Percentiles rank a stretch among this genome's conserved stretches.
These are phyloP conservation scores for Minunthozetes semirufus DNA, from an alignment of 2,888 invertebrate species.

Conservation along the genomic window DNA sequence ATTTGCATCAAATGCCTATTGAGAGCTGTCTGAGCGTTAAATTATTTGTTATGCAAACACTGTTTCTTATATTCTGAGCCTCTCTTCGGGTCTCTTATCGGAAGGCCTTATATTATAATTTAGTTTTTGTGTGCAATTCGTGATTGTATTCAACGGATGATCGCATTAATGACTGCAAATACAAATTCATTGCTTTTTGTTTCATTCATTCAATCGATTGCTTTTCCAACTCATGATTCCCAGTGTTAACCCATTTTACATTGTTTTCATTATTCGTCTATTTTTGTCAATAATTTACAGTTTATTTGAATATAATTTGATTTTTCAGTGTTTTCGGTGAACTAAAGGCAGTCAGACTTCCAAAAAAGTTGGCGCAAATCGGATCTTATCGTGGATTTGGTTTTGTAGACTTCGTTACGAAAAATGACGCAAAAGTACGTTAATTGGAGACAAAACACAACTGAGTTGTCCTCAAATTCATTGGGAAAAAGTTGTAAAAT, in stretches of 20 bases:
- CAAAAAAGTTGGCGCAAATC: conserved; percentile 74
- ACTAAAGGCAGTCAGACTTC: conserved; percentile 77
- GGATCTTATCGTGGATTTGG: conserved; percentile 89
- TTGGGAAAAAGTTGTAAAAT: conserved; percentile 16
- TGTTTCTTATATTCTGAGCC: background rate
- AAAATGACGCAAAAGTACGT: conserved; percentile 80
- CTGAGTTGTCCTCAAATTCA: background rate
- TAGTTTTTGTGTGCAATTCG: conserved; percentile 3
- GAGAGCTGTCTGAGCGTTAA: conserved; percentile 9
- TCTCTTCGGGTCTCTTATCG: too few relatives aligned
- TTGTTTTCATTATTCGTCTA: background rate
- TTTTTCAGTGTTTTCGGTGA: conserved; percentile 78
- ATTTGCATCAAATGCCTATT: conserved; percentile 15
- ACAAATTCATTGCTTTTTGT: background rate
- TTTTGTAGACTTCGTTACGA: conserved; percentile 84
- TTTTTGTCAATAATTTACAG: conserved; percentile 11
- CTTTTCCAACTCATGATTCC: background rate
- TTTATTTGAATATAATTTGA: conserved; percentile 38
- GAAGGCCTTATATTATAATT: background rate
- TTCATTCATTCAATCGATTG: background rate
- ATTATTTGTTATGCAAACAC: conserved; percentile 18
- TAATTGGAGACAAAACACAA: background rate
- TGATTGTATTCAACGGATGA: conserved; percentile 20
- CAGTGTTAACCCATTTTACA: background rate
- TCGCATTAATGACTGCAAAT: conserved; percentile 12